Evolutionary conservation across 2,888 invertebrate genomes (phyloP).

Genomic region (Dioctria rufipes): DNA sequence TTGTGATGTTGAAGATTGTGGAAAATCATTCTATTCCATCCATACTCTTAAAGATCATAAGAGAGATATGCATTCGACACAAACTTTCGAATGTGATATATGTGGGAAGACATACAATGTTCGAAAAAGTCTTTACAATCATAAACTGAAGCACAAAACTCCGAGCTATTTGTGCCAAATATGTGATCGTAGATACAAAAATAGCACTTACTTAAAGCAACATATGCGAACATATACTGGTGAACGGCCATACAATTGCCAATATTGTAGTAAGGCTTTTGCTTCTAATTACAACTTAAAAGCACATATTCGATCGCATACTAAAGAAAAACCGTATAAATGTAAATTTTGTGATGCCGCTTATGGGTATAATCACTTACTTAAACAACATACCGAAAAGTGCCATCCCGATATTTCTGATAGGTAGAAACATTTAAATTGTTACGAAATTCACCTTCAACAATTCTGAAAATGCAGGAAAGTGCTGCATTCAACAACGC

Average conservation of each 20-base stretch:
- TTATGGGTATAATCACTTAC: slow-evolving; percentile 45
- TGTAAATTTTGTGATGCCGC: slow-evolving; percentile 35
- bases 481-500: too few species aligned
- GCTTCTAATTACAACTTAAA: slow-evolving; percentile 44
- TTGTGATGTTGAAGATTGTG: slow-evolving; percentile 19
- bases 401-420: slow-evolving; percentile 25
- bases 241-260: slow-evolving; percentile 50
- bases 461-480: too few species aligned
- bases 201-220: slow-evolving; percentile 47
- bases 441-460: too few species aligned
- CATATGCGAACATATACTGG: slow-evolving; percentile 50
- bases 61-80: slow-evolving; percentile 25
- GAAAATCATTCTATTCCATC: slow-evolving; percentile 42
- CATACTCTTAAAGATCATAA: slow-evolving; percentile 41
- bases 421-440: too few species aligned
- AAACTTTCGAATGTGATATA: slow-evolving; percentile 33
- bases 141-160: slow-evolving; percentile 45
- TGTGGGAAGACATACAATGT: slow-evolving; percentile 48
- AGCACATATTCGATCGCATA: slow-evolving; percentile 39
- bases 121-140: slow-evolving; percentile 49
- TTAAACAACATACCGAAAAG: slow-evolving; percentile 48
- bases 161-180: slow-evolving; percentile 30
- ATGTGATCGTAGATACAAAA: slow-evolving; percentile 44
- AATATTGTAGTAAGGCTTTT: slow-evolving; percentile 35
- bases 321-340: slow-evolving; percentile 51